Base-by-base conservation (phyloP, 2,113 vertebrate genomes). In the Tor tambroides region DNA sequence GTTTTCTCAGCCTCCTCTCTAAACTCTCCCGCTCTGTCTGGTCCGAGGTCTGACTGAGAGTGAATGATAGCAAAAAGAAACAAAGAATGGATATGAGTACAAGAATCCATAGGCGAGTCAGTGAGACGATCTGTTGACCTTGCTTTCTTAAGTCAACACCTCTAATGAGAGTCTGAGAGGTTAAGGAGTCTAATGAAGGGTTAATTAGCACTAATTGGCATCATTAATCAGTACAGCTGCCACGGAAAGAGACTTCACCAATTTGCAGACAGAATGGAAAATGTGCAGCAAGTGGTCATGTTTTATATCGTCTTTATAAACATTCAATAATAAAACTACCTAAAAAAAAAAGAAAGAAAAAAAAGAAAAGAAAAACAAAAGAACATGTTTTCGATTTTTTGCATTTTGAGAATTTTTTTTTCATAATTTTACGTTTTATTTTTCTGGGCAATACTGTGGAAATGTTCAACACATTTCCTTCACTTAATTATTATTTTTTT, bases 221-320 rank as follows among this genome's bases (percentile, higher is more conserved):
- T 88, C 93, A 94, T 95, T 89, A 93, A 95, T 95, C 94, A 94
- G 87, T 83, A 59, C 78, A 83, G 71, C 88, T 94, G 93, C 92
- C 93, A 90, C 74, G 76, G 69, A 87, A 41, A 82, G 28, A 61
- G 85, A 4, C 43, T 46, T 80, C 41, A 21, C 5, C 38, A 77
- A 12, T 46, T 49, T 49, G 19, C 19, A 72, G 69, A 38, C 32
- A 23, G 69, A 71, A 71, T 21, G 17, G 67, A 71, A 35, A 38
- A 38, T 38, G 17, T 23, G 69, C 28, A 26, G 11, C 21, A 59
- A 23, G 21, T 9, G 54, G 54, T 3, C 6, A 56, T 12, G 61
- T 63, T 63, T 63, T 28, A 4, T 63, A 30, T 72, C 1, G 8
- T 35, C 17, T 38, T 21, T 26, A 26, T 51, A 51, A 14, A 28